Evolutionary conservation across 2,888 invertebrate genomes (phyloP), one percentile per base, ranked within the genome.

Genomic region (Drosophila mulleri): DNA sequence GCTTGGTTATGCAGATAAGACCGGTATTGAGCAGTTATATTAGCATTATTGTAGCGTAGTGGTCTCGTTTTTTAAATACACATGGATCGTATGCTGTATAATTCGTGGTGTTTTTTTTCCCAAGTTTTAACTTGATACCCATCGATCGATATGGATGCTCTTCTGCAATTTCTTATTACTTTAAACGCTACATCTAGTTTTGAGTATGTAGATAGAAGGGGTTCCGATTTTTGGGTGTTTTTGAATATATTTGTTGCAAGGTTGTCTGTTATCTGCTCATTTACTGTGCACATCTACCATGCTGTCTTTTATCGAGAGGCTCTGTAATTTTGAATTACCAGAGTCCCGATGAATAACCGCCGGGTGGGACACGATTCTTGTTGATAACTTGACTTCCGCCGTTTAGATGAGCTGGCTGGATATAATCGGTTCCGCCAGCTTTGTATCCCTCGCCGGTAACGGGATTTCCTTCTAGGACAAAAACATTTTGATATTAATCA

Each of bases 391-490:
- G 92, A 83, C 91, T 92, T 79, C 91, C 87, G 82, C 91, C 92
- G 72, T 91, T 92, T n/a, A 52, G 44, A 70, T 90, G 74, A 58
- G 83, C 88, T 67, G 90, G 85, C 50, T 91, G 85, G 67, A 90
- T 88, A 64, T 85, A 91, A 37, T 91, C 91, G 67, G 91, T 92
- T 67, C 80, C 90, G 58, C 91, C 90, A 73, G 92, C 77, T 75
- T 93, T 93, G 87, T 94, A 94, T 53, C 94, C 94, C 78, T 93
- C 93, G 42, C 94, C 94, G 73, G 94, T 94, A 65, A 94, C 94
- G 53, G 94, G 94, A 82, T 94, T 94, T 52, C 94, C 94, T 91
- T 94, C 94, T 94, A 67, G 37, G 37, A 23, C 5, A 16, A 6
- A 41, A 20, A 45, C 20, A 12, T 29, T 18, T 1, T 1, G 9